These are phyloP conservation scores for Hyles vespertilio DNA, from an alignment of 1,140 invertebrate genomes.

Conservation along the genomic window DNA sequence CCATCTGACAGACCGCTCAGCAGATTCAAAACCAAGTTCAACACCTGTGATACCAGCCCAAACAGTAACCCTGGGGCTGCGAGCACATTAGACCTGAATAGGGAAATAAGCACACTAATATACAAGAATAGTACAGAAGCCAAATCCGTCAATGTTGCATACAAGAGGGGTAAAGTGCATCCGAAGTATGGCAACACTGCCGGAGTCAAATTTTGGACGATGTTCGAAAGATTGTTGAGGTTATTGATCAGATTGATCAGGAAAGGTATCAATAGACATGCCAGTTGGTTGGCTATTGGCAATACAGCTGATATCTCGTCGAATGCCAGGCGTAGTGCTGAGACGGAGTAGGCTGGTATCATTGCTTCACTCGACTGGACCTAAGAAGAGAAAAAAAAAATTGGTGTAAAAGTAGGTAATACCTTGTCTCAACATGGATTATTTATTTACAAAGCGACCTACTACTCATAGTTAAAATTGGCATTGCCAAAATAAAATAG, in stretches of 20 bases:
- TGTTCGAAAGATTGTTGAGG: slow-evolving; percentile 60
- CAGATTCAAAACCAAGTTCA: slow-evolving; percentile 52
- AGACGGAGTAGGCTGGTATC: slow-evolving; percentile 63
- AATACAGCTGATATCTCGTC: slow-evolving; percentile 58
- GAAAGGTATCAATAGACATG: slow-evolving; percentile 54
- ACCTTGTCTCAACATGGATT: too few species aligned
- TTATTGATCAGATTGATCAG: slow-evolving; percentile 64
- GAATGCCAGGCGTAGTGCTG: slow-evolving; percentile 52
- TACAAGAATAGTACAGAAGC: slow-evolving; percentile 61
- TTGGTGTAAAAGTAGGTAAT: slow-evolving; percentile 4
- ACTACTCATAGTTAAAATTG: too few species aligned
- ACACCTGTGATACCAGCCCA: slow-evolving; percentile 44
- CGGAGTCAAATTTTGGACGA: slow-evolving; percentile 61
- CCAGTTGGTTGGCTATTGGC: slow-evolving; percentile 57
- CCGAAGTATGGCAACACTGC: slow-evolving; percentile 61
- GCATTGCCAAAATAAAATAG: too few species aligned
- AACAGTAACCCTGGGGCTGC: slow-evolving; percentile 52
- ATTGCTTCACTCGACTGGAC: slow-evolving; percentile 48
- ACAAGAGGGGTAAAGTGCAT: slow-evolving; percentile 56
- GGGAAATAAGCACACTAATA: slow-evolving; percentile 58
- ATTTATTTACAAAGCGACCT: too few species aligned
- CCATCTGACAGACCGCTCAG: slow-evolving; percentile 53
- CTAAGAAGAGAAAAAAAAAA: slow-evolving; percentile 30
- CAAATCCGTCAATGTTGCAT: slow-evolving; percentile 61
- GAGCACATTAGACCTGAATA: slow-evolving; percentile 59